Conservation (phyloP, 2,797 vertebrate genomes). For the Cryptoblepharus egeriae region DNA sequence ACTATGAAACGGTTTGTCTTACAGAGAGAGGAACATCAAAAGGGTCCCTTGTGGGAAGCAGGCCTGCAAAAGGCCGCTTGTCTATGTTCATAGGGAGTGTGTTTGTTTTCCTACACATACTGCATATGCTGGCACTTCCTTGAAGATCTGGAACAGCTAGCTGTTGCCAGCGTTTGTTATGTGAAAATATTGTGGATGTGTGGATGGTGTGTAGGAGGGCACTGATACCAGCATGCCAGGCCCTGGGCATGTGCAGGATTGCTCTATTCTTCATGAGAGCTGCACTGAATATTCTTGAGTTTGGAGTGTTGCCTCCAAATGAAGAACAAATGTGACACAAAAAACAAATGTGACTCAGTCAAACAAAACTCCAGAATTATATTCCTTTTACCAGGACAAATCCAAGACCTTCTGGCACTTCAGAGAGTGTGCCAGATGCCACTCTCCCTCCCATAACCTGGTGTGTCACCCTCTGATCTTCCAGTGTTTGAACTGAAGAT, state of each 20-base stretch:
- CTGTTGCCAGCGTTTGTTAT: slow-evolving; percentile 22
- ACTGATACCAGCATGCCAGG: slow-evolving; percentile 6
- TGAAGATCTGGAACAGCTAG: not conserved
- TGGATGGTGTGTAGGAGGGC: slow-evolving; percentile 27
- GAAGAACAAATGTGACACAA: not conserved
- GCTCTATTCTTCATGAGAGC: not conserved
- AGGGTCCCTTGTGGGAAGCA: not conserved
- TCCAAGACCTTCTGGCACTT: no score
- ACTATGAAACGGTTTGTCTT: not conserved
- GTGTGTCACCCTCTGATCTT: no score
- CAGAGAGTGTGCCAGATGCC: no score
- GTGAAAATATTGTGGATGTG: slow-evolving; percentile 32
- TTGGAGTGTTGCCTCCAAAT: not conserved
- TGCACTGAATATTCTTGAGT: not conserved
- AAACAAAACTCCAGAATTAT: not conserved
- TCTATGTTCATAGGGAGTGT: not conserved
- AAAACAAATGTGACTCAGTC: no score
- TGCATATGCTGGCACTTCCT: slow-evolving; percentile 33
- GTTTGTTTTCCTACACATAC: slow-evolving; percentile 14
- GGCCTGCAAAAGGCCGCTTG: not conserved
- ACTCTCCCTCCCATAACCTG: no score
- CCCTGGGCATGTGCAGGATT: not conserved
- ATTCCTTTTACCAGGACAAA: not conserved
- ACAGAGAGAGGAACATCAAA: not conserved
- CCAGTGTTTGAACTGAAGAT: no score